Evolutionary conservation across 1,140 invertebrate genomes (phyloP).

Genomic region (Sinonovacula constricta): DNA sequence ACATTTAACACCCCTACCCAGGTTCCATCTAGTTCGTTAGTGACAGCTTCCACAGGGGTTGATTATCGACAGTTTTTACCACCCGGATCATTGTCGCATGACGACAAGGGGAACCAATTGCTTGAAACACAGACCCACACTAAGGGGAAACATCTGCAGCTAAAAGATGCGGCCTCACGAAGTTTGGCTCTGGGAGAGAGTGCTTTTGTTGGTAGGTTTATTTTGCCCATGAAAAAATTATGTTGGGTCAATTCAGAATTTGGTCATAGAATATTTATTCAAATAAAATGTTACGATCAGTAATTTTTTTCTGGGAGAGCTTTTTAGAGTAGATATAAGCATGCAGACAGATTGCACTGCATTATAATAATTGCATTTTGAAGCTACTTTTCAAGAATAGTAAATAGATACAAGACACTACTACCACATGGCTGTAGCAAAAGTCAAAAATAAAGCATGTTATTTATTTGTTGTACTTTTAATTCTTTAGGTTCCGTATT

Average conservation of each 20-base stretch:
- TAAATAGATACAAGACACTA: no score
- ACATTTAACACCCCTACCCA: slow-evolving; percentile 55
- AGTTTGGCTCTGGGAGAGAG: slow-evolving; percentile 75
- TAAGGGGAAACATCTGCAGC: slow-evolving; percentile 36
- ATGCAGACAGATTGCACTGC: no score
- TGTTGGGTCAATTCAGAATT: no score
- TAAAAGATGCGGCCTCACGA: slow-evolving; percentile 77
- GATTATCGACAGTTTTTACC: slow-evolving; percentile 36
- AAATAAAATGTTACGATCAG: no score
- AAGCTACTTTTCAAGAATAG: no score
- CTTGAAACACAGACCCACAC: not conserved
- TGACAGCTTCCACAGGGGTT: slow-evolving; percentile 14
- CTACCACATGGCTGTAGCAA: no score
- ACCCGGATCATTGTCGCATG: not conserved
- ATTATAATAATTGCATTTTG: no score
- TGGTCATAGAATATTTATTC: no score
- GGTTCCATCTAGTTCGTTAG: not conserved
- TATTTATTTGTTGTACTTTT: not conserved
- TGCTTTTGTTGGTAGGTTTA: slow-evolving; percentile 64
- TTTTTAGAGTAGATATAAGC: no score
- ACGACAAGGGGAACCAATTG: slow-evolving; percentile 1
- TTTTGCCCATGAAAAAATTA: no score
- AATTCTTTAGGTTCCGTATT: slow-evolving; percentile 73
- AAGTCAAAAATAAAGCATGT: no score
- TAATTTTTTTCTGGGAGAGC: no score